Conservation (phyloP, 2,797 vertebrate genomes). For the Capromys pilorides region DNA sequence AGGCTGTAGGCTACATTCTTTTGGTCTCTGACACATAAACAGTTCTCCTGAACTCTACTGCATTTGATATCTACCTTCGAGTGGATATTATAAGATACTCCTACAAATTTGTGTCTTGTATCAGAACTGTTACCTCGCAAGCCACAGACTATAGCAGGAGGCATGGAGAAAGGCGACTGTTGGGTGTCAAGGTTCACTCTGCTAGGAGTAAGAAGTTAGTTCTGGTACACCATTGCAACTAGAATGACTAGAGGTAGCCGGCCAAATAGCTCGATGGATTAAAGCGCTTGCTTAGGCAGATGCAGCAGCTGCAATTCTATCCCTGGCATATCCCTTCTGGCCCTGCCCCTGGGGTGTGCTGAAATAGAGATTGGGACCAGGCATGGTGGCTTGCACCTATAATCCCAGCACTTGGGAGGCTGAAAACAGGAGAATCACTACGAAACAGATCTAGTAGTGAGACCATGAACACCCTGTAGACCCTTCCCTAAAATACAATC, state of each 20-base stretch:
- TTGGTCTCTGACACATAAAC: accelerated
- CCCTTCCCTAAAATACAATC: too few species aligned
- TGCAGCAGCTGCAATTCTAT: too few species aligned
- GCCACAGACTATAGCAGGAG: neutral
- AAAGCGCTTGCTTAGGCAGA: too few species aligned
- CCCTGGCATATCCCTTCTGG: too few species aligned
- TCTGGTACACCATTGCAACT: neutral
- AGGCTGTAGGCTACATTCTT: neutral
- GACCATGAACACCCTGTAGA: too few species aligned
- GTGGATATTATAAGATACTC: neutral
- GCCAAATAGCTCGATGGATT: too few species aligned
- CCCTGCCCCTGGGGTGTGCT: too few species aligned
- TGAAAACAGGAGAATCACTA: too few species aligned
- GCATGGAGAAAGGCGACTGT: neutral
- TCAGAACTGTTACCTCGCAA: neutral
- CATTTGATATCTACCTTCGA: neutral
- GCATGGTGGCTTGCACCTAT: too few species aligned
- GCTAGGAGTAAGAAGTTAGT: neutral
- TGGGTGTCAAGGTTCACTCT: neutral
- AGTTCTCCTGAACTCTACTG: neutral
- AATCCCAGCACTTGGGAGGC: too few species aligned
- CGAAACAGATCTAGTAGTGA: neutral
- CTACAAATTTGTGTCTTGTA: neutral
- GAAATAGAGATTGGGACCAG: too few species aligned
- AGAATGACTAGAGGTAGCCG: neutral